A percentile compares a stretch with the other conserved stretches of the same genome.
Conservation (phyloP, 1,140 invertebrate genomes). For the Pogonus chalceus region DNA sequence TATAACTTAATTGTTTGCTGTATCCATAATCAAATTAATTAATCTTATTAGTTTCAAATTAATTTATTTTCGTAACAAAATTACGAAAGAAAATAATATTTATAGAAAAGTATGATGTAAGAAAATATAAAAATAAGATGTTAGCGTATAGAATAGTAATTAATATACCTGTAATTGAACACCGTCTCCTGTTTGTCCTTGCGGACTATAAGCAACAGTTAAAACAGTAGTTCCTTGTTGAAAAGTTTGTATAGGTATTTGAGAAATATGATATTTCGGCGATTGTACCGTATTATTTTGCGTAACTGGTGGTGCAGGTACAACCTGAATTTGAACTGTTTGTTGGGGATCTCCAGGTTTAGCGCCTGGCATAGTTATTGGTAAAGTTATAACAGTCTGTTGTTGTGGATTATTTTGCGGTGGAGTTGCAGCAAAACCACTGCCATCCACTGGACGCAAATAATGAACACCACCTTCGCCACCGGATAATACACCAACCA, state of each 20-base stretch:
- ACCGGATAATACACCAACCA: constrained; percentile 36
- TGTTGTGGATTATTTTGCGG: constrained; percentile 25
- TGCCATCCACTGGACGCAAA: constrained; percentile 55
- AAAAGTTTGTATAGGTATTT: constrained; percentile 53
- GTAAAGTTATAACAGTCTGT: constrained; percentile 59
- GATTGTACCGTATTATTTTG: constrained; percentile 38
- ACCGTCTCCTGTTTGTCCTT: constrained; percentile 40
- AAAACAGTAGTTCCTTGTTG: constrained; percentile 55
- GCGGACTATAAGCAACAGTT: constrained; percentile 56
- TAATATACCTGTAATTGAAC: constrained; percentile 31
- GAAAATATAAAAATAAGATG: too few species aligned
- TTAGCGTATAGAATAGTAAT: too few species aligned
- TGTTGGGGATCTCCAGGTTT: constrained; percentile 65
- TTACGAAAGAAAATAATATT: too few species aligned
- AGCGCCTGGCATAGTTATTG: constrained; percentile 59
- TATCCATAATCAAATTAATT: too few species aligned
- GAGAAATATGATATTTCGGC: constrained; percentile 57
- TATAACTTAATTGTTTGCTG: too few species aligned
- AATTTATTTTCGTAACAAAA: too few species aligned
- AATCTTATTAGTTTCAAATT: too few species aligned
- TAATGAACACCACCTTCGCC: constrained; percentile 67
- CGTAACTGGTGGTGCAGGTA: constrained; percentile 28
- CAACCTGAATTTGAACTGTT: constrained; percentile 66
- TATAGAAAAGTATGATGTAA: too few species aligned
- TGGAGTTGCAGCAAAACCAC: constrained; percentile 38